Conservation (phyloP, 2,888 invertebrate species). For the Ptilodon capucinus region DNA sequence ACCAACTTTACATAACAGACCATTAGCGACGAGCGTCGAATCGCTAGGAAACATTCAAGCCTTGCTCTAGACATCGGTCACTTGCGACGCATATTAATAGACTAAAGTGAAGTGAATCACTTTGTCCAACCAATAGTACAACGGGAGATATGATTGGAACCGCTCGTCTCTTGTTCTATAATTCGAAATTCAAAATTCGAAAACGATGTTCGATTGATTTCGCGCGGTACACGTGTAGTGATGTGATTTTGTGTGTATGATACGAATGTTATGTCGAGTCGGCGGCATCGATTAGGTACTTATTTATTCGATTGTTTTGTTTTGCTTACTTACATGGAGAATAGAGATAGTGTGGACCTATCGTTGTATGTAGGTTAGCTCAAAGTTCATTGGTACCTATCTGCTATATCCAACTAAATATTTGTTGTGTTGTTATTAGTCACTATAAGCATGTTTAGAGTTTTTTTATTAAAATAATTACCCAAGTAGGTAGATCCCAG, state of each 20-base stretch:
- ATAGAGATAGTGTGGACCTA: background rate
- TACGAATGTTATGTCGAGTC: conserved; percentile 48
- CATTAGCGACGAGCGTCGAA: conserved; percentile 44
- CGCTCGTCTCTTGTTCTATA: conserved; percentile 48
- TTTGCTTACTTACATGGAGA: background rate
- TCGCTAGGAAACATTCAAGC: conserved; percentile 50
- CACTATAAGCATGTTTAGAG: no score
- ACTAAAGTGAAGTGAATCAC: conserved; percentile 74
- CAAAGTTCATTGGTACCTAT: no score
- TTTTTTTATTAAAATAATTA: no score
- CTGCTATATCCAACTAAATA: no score
- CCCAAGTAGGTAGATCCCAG: no score
- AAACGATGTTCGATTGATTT: conserved; percentile 29
- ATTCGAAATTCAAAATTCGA: conserved; percentile 27
- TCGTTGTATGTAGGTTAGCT: background rate
- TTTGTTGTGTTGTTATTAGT: no score
- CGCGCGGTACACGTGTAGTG: conserved; percentile 39
- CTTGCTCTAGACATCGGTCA: conserved; percentile 80
- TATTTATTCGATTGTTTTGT: conserved; percentile 16
- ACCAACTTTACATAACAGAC: conserved; percentile 48
- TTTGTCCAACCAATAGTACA: conserved; percentile 65
- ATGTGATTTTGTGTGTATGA: conserved; percentile 43
- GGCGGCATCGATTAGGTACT: conserved; percentile 53
- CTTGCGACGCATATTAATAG: conserved; percentile 80
- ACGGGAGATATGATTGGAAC: conserved; percentile 62